A percentile compares a stretch with the other conserved stretches of the same genome.
phyloP scores from a whole-genome alignment of 2,113 vertebrate genomes.

The Climacteris rufus region DNA sequence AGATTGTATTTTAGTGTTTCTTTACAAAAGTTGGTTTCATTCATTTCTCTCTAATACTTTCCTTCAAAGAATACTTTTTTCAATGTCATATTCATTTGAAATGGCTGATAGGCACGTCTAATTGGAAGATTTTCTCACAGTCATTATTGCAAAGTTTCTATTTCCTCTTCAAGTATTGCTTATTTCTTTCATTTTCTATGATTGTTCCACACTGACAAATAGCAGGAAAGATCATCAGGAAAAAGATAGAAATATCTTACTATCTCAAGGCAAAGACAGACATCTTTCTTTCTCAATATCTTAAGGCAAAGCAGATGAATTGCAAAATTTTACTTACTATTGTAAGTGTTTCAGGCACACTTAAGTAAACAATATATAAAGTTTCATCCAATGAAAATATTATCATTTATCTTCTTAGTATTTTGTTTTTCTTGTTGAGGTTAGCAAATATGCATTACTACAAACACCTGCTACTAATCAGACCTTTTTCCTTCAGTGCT shows the following conservation, averaged over 20 bases:
- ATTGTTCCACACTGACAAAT: neutral
- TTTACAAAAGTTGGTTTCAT: slow-evolving; percentile 10
- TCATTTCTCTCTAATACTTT: neutral
- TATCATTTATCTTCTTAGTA: neutral
- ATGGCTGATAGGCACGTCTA: neutral
- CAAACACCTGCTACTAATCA: neutral
- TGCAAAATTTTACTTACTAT: neutral
- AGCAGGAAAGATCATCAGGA: neutral
- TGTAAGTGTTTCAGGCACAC: neutral
- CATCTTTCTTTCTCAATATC: neutral
- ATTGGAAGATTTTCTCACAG: neutral
- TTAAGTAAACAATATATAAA: neutral
- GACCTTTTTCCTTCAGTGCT: neutral
- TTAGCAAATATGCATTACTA: neutral
- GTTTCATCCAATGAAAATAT: neutral
- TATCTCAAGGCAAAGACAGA: neutral
- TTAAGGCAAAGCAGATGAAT: neutral
- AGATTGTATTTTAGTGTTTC: neutral
- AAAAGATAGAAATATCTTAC: neutral
- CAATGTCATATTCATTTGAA: neutral
- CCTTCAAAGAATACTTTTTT: neutral
- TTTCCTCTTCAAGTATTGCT: neutral
- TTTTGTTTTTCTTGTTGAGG: neutral
- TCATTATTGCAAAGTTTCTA: neutral
- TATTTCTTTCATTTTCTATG: slow-evolving; percentile 11